A percentile compares a stretch with the other conserved stretches of the same genome.
Evolutionary conservation across 2,113 vertebrate species (phyloP).

Genomic region (Monopterus albus): DNA sequence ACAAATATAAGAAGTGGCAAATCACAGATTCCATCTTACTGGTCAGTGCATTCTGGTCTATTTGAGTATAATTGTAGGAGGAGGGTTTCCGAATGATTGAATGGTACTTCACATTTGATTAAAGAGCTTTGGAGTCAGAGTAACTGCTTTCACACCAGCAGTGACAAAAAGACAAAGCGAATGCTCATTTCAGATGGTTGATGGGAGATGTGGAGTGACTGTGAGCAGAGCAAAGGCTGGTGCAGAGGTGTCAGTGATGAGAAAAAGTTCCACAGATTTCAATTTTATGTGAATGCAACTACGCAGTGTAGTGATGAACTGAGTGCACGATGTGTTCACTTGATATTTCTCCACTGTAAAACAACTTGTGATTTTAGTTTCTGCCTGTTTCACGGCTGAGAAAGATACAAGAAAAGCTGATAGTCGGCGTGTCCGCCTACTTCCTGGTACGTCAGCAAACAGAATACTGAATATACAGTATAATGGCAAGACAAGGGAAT

Average conservation of each 20-base stretch:
- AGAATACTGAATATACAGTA: too few species aligned
- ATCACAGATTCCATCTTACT: background rate
- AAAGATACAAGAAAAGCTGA: too few species aligned
- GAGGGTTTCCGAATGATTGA: background rate
- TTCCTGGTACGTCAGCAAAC: background rate
- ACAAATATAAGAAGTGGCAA: background rate
- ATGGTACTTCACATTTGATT: background rate
- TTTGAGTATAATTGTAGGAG: background rate
- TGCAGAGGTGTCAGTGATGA: background rate
- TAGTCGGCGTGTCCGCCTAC: too few species aligned
- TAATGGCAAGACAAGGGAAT: too few species aligned
- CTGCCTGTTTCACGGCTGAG: background rate
- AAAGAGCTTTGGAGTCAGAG: background rate
- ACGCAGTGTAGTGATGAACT: background rate
- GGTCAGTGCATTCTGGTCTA: background rate
- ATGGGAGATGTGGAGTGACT: slow-evolving; percentile 29
- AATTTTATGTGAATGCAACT: slow-evolving; percentile 1
- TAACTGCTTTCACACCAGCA: background rate
- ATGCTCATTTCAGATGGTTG: background rate
- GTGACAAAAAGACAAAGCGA: background rate
- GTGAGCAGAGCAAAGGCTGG: background rate
- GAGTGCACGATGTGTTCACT: background rate
- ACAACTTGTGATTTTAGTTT: background rate
- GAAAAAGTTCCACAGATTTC: background rate
- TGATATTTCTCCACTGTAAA: background rate